These are phyloP conservation scores for Ryuthela nishihirai DNA, from an alignment of 2,888 invertebrate species.

Conservation along the genomic window DNA sequence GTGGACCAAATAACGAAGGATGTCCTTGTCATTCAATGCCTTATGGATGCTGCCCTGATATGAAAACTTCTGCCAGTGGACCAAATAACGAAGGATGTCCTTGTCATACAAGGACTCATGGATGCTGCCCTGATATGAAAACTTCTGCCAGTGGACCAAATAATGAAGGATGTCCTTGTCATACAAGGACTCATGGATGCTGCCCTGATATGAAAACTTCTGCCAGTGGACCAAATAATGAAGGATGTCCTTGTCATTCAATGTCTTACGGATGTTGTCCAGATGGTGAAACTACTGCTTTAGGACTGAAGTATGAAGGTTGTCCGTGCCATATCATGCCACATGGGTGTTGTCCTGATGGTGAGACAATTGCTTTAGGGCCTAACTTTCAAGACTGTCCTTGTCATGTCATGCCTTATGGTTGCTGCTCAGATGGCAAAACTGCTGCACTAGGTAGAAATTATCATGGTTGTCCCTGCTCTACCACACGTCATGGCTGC, in stretches of 20 bases:
- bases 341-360: constrained; percentile 63
- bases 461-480: constrained; percentile 55
- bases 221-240: constrained; percentile 67
- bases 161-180: constrained; percentile 55
- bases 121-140: constrained; percentile 53
- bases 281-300: constrained; percentile 77
- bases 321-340: constrained; percentile 32
- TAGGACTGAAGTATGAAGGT: constrained; percentile 60
- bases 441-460: constrained; percentile 69
- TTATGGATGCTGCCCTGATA: constrained; percentile 84
- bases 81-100: constrained; percentile 62
- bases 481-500: constrained; percentile 70
- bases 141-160: constrained; percentile 43
- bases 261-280: constrained; percentile 75
- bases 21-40: constrained; percentile 47
- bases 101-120: constrained; percentile 51
- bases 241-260: constrained; percentile 48
- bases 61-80: constrained; percentile 54
- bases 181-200: constrained; percentile 70
- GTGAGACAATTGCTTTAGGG: constrained; percentile 62
- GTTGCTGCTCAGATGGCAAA: constrained; percentile 77
- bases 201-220: constrained; percentile 79
- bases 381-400: constrained; percentile 62
- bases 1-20: constrained; percentile 67
- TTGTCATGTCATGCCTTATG: constrained; percentile 47